Base-by-base conservation (phyloP, 2,797 vertebrate species). In the Tenualosa ilisha region DNA sequence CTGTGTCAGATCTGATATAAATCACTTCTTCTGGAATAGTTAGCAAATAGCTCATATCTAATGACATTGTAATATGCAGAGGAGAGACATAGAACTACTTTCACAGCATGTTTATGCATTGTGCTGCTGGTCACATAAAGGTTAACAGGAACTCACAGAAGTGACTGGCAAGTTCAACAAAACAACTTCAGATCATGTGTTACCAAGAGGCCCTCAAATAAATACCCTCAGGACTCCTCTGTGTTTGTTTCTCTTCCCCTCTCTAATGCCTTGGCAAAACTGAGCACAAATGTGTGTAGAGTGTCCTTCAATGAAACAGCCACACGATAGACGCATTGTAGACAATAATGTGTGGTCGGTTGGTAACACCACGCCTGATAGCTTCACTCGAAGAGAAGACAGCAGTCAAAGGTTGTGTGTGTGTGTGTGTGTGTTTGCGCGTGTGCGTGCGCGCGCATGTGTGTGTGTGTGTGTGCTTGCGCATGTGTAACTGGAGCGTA, bases 161-260 rank as follows among this genome's bases (percentile, higher is more conserved):
- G 26, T 31, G 13, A 37, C 26, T 22, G 37, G 5, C 37, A 79
- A 79, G 37, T 20, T 43, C 5, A 79, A 46, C 72, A 79, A 79
- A 46, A 79, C 40, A 79, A 79, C 20, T 43, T 79, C 37, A 20
- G 72, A 79, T 46, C 59, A 63, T 63, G 59, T 63, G 59, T 63
- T 24, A 63, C 22, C n/a, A 79, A 79, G 72, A 22, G 40, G 37
- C 17, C 17, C 37, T 79, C 1, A 79, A 46, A 79, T 79, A 46
- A 46, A 79, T 5, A 46, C 22, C n/a, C 59, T 24, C 59, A 7
- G n/a, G 5, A n/a, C n/a, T 24, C 59, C 59, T 24, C 22, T 8
- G 20, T 12, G 4, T 37, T 12, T 17, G 65, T 17, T 72, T 72
- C 65, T 72, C 72, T 79, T 43, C 72, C 72, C 13, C 8, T 5